phyloP scores from a whole-genome alignment of 2,113 vertebrate species.

The Xyrauchen texanus region DNA sequence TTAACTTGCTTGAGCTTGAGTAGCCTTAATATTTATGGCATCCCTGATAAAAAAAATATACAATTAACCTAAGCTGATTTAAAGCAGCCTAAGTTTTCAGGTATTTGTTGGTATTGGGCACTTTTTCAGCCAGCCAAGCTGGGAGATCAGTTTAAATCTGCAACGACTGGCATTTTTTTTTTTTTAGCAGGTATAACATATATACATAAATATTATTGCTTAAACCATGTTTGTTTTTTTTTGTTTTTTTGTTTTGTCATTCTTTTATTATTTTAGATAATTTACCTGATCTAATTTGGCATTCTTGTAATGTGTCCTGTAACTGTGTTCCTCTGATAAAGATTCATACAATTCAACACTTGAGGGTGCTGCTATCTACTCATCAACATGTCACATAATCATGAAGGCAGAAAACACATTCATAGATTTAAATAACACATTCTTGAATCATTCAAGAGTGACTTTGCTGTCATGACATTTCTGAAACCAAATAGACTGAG shows the following conservation, averaged over 20 bases:
- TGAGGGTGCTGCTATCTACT: slow-evolving; percentile 70
- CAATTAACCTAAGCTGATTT: too few relatives aligned
- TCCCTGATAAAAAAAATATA: neutral
- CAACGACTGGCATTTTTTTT: too few relatives aligned
- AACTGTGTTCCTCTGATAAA: too few relatives aligned
- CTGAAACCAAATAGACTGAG: neutral
- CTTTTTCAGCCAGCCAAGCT: too few relatives aligned
- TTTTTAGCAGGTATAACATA: too few relatives aligned
- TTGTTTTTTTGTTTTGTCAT: neutral
- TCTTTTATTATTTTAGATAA: neutral
- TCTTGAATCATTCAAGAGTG: slow-evolving; percentile 23
- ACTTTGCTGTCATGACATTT: neutral
- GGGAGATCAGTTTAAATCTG: too few relatives aligned
- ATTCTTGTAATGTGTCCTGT: too few relatives aligned
- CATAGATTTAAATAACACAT: slow-evolving; percentile 41
- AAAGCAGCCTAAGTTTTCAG: too few relatives aligned
- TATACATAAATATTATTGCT: rapidly evolving
- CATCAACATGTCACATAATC: slow-evolving; percentile 66
- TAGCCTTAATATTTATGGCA: neutral
- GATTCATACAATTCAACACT: slow-evolving; percentile 40
- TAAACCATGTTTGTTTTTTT: neutral
- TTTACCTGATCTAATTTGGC: too few relatives aligned
- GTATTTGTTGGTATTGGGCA: too few relatives aligned
- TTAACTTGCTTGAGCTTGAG: neutral
- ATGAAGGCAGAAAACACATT: slow-evolving; percentile 63